Base-by-base conservation (phyloP, 2,888 invertebrate genomes). In the Ctena decussata region DNA sequence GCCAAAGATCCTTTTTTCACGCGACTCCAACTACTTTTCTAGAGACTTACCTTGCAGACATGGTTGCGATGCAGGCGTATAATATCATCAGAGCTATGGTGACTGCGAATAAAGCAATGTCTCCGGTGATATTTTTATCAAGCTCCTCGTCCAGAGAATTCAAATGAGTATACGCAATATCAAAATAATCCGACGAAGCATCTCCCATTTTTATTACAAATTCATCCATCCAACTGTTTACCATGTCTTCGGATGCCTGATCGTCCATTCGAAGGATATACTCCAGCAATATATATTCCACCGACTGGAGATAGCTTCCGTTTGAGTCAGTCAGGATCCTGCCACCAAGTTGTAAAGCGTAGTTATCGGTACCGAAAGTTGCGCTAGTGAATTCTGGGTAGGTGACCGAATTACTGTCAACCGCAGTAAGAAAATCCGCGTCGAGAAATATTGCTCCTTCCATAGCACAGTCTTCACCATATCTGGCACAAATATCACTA, bases 381-480 rank as follows among this genome's bases (percentile, higher is more conserved):
- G 82, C 44, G 12, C 32, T 41, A 18, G 75, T 71, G 41, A 86
- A 86, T 24, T 41, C 24, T 11, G 86, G 83, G 27, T 81, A 86
- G 0, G 83, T 78, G 0, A 86, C 81, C n/a, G n/a, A n/a, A 39
- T 72, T 57, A 27, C n/a, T 39, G 72, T 76, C 80, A 5, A 80
- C 80, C 1, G 85, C 82, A 1, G 37, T 72, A 11, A 82, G 37
- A 65, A 85, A 85, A 5, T 82, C 85, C 2, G 74, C 57, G 21
- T 69, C 57, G 77, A 79, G 82, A 41, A 85, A 85, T 24, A 85
- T 21, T 15, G 79, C 82, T 0, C 85, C 85, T 8, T 76, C 76
- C 5, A 85, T 77, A 2, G 65, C 53, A 39, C 85, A 85, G 12
- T 39, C 39, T 8, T 44, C 53, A 30, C 76, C 30, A 3, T 39